A percentile compares a stretch with the other conserved stretches of the same genome.
Conservation (phyloP, 2,113 vertebrate genomes). For the Chamaea fasciata region DNA sequence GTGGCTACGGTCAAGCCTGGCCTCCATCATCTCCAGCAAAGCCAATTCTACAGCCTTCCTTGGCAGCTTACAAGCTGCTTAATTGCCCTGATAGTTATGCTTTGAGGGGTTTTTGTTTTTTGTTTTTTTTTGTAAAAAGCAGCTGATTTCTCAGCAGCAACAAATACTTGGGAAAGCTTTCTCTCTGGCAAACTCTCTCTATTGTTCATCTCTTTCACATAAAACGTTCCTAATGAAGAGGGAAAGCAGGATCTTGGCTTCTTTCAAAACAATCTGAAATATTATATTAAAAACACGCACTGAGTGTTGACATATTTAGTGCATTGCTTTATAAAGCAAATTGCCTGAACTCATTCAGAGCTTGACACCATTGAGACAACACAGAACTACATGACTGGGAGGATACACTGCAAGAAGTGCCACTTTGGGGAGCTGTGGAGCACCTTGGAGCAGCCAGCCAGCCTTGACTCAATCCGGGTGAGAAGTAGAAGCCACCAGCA, state of each 20-base stretch:
- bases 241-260: slow-evolving; percentile 48
- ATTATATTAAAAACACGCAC: slow-evolving; percentile 35
- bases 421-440: not conserved
- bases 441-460: not conserved
- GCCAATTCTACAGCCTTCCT: not conserved
- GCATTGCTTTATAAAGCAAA: slow-evolving; percentile 33
- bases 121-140: not conserved
- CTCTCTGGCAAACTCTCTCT: slow-evolving; percentile 29
- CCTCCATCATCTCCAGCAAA: not conserved
- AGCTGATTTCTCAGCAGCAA: slow-evolving; percentile 41
- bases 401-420: not conserved
- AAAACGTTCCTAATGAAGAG: slow-evolving; percentile 29
- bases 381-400: not conserved
- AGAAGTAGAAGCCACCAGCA: not conserved
- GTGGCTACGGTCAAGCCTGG: not conserved
- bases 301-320: slow-evolving; percentile 52
- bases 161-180: slow-evolving; percentile 35
- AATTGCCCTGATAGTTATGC: slow-evolving; percentile 34
- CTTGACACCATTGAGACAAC: slow-evolving; percentile 12
- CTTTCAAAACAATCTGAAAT: slow-evolving; percentile 60
- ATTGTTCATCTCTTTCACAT: slow-evolving; percentile 49
- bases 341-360: slow-evolving; percentile 20
- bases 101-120: not conserved
- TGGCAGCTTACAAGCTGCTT: not conserved
- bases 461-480: not conserved